Conservation (phyloP, 1,140 invertebrate species). For the Diorhabda elongata region DNA sequence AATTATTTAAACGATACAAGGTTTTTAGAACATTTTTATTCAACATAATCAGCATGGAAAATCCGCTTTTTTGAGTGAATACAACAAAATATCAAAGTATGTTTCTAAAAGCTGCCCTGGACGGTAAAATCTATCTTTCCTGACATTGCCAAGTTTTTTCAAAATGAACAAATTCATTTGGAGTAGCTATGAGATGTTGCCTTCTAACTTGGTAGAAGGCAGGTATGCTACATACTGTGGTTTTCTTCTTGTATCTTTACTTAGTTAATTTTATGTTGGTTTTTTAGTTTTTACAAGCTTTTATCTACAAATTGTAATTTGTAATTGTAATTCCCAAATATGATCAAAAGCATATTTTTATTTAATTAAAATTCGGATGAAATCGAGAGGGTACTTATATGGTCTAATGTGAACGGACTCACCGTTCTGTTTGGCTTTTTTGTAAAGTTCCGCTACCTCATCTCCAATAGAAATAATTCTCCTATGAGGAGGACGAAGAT, state of each 20-base stretch:
- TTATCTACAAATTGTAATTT: neutral
- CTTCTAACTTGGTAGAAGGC: no score
- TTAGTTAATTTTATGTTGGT: no score
- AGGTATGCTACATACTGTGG: neutral
- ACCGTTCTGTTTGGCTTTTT: slow-evolving; percentile 7
- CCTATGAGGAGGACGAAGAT: neutral
- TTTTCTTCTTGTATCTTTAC: no score
- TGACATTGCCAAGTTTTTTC: no score
- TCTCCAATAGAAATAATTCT: neutral
- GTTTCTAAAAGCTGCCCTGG: neutral
- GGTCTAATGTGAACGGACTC: neutral
- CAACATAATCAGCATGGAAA: neutral
- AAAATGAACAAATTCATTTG: no score
- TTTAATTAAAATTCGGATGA: neutral
- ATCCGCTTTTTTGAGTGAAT: neutral
- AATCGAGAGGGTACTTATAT: neutral
- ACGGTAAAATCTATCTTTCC: no score
- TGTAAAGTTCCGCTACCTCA: slow-evolving; percentile 1
- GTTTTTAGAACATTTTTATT: neutral
- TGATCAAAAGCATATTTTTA: neutral
- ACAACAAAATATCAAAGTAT: neutral
- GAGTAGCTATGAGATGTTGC: no score
- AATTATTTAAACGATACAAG: neutral
- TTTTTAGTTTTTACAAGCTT: neutral
- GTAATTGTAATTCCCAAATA: neutral